A percentile compares a stretch with the other conserved stretches of the same genome.
These are phyloP conservation scores for Colinus virginianus DNA, from an alignment of 2,113 vertebrate species.

Conservation along the genomic window DNA sequence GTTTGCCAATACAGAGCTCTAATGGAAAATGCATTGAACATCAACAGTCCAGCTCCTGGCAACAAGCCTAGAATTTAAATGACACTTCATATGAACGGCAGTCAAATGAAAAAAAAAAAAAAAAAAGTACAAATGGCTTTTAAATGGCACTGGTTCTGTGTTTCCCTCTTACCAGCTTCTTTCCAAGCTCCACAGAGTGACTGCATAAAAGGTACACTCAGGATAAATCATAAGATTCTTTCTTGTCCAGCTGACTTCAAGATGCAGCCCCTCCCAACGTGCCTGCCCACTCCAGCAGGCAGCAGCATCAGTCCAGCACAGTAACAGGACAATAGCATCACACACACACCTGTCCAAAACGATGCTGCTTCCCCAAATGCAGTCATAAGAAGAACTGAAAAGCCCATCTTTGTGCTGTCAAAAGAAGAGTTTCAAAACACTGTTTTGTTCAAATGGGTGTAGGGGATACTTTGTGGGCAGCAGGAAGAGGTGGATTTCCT, in stretches of 20 bases:
- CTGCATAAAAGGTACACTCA: neutral
- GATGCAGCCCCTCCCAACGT: neutral
- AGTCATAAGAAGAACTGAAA: neutral
- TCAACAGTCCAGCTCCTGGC: slow-evolving; percentile 40
- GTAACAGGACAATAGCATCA: neutral
- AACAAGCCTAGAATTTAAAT: slow-evolving; percentile 58
- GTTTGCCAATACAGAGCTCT: slow-evolving; percentile 63
- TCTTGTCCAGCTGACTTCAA: neutral
- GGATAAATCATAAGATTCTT: neutral
- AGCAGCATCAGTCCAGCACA: neutral
- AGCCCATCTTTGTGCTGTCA: neutral
- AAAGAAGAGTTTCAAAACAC: neutral
- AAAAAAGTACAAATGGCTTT: slow-evolving; percentile 21
- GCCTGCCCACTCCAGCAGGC: neutral
- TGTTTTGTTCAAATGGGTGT: neutral
- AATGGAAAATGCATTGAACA: slow-evolving; percentile 67
- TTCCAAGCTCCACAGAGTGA: neutral
- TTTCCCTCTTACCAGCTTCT: neutral
- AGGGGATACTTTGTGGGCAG: neutral
- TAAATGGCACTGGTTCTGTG: neutral
- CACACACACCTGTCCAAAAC: neutral
- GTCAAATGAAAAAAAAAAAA: neutral
- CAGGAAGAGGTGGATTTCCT: neutral
- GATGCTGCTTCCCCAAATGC: neutral
- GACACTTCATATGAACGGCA: slow-evolving; percentile 27